Evolutionary conservation across 2,113 vertebrate species (phyloP).

Genomic region (Saguinus midas): DNA sequence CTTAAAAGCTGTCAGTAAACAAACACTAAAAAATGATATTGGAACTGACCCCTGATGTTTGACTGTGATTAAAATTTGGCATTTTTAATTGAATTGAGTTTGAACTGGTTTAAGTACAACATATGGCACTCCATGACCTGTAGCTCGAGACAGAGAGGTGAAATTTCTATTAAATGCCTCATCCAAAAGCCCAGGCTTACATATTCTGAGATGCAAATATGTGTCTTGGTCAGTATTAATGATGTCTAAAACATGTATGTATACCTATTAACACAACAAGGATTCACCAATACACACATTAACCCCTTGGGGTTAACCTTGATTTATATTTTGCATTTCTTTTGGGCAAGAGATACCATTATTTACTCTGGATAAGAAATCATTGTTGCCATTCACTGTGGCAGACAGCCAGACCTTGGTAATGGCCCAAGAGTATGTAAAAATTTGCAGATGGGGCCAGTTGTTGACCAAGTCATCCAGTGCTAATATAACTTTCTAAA

Average conservation of each 20-base stretch:
- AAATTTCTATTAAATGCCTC: not conserved
- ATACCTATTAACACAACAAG: no score
- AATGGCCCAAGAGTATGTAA: not conserved
- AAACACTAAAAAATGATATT: not conserved
- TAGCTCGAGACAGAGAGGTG: not conserved
- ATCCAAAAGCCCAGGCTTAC: not conserved
- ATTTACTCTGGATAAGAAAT: not conserved
- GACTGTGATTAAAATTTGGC: not conserved
- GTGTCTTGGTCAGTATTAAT: not conserved
- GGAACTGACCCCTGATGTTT: not conserved
- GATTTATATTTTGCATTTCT: not conserved
- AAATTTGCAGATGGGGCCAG: not conserved
- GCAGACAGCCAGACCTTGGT: not conserved
- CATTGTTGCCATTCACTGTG: not conserved
- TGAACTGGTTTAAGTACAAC: not conserved
- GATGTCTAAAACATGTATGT: not conserved
- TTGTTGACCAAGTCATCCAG: not conserved
- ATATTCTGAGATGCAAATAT: not conserved
- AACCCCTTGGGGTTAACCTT: not conserved
- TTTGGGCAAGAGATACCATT: not conserved
- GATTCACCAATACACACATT: no score
- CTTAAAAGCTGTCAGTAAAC: not conserved
- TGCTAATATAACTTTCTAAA: not conserved
- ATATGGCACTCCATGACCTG: not conserved
- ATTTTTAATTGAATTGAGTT: not conserved